Evolutionary conservation across 2,113 vertebrate genomes (phyloP).

Genomic region (Tyrannus savana): DNA sequence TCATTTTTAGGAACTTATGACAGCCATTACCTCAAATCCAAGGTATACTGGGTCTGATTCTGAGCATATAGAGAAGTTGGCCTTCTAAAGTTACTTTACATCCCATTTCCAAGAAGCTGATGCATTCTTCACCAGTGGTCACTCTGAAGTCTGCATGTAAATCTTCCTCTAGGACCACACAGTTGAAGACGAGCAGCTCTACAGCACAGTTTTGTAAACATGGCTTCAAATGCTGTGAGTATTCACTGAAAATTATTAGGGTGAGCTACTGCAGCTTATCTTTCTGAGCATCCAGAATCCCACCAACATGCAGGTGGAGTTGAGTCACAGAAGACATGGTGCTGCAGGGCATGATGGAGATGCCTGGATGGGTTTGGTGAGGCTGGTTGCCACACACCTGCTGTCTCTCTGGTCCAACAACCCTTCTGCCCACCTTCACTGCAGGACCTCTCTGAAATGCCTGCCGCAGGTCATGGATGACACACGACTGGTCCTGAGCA

Average conservation of each 20-base stretch:
- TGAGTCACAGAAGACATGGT: neutral
- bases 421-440: neutral
- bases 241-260: neutral
- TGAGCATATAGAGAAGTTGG: neutral
- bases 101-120: neutral
- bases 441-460: neutral
- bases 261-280: rapidly evolving
- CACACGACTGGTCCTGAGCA: neutral
- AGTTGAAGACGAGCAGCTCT: neutral
- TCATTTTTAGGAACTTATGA: neutral
- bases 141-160: neutral
- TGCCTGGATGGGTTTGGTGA: neutral
- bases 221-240: neutral
- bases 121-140: neutral
- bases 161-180: neutral
- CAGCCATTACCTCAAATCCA: neutral
- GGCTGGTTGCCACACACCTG: neutral
- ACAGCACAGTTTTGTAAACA: neutral
- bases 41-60: neutral
- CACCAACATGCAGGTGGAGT: rapidly evolving
- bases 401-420: neutral
- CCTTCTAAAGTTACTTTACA: neutral
- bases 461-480: neutral
- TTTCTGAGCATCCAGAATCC: neutral
- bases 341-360: neutral